Base-by-base conservation (phyloP, 2,888 invertebrate genomes). In the Prosopocoilus inquinatus region DNA sequence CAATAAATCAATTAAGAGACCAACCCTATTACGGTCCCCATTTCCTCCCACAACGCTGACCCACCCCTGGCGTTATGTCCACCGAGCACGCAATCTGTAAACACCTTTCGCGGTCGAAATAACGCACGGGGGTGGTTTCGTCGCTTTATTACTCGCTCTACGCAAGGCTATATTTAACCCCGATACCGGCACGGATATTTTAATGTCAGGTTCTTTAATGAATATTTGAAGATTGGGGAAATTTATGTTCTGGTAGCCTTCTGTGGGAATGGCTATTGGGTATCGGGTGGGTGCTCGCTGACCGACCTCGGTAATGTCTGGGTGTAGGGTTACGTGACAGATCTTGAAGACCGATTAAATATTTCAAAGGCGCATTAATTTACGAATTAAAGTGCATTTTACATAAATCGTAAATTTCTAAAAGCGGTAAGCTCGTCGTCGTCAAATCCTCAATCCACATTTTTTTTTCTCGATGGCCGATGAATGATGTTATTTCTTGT, bases 1-100 rank as follows among this genome's bases (percentile, higher is more conserved):
- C 64, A 62, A 64, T 66, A 66, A 64, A 66, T 66, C 66, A 66
- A 66, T 66, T 66, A 66, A 61, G 48, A 43, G 64, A 62, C 66
- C 66, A 64, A 64, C 66, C 66, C 66, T 61, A 54, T 60, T 63
- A 50, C 51, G 47, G 50, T 60, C 55, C 54, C 59, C 60, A 55
- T 53, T 58, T 59, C 59, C 60, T 47, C 61, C 63, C 57, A 51
- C 53, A 45, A 51, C 53, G 55, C 53, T 58, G 62, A 61, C 59
- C 66, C 61, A 64, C 64, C 65, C 64, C 54, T 53, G 46, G 60
- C 60, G 63, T 67, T 64, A 67, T 64, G 60, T 61, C 58, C 62
- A 55, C 39, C 58, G 54, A 64, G 57, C 67, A 67, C 67, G 67
- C 67, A 63, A 67, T 63, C 67, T 58, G 59, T 64, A 64, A 66